phyloP scores from a whole-genome alignment of 2,888 invertebrate genomes.

The Apamea sordens region DNA sequence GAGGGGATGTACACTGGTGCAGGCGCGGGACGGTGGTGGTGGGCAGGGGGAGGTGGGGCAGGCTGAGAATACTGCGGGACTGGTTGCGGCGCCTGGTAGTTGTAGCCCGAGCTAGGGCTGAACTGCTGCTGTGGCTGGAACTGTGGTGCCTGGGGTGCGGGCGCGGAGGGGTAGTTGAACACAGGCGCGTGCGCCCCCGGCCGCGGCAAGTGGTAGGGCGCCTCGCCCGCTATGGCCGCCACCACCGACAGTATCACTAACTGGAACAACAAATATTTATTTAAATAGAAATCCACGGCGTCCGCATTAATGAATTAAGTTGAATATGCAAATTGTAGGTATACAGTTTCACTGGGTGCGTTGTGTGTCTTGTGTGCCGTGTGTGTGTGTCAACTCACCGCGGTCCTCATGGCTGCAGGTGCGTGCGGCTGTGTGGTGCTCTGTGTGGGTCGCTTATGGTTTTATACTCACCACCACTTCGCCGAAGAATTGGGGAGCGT shows the following conservation, averaged over 20 bases:
- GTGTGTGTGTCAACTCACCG: slow-evolving; percentile 81
- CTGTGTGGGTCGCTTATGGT: slow-evolving; percentile 70
- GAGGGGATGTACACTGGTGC: slow-evolving; percentile 43
- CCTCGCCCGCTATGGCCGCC: slow-evolving; percentile 81
- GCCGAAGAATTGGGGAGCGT: slow-evolving; percentile 65
- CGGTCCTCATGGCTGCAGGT: slow-evolving; percentile 83
- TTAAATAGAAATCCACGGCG: slow-evolving; percentile 59
- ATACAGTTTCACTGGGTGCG: slow-evolving; percentile 79
- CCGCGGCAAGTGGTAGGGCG: slow-evolving; percentile 84
- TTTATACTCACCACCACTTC: slow-evolving; percentile 86
- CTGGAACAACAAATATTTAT: slow-evolving; percentile 74
- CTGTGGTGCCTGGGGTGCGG: slow-evolving; percentile 65
- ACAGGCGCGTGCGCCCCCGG: slow-evolving; percentile 78
- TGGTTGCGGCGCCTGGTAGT: slow-evolving; percentile 73
- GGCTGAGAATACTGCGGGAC: slow-evolving; percentile 67
- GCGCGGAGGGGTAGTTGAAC: slow-evolving; percentile 75
- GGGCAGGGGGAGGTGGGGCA: slow-evolving; percentile 45
- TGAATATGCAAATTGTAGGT: slow-evolving; percentile 69
- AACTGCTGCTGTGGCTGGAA: slow-evolving; percentile 66
- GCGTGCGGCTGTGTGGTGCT: slow-evolving; percentile 69
- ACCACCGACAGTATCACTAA: slow-evolving; percentile 81
- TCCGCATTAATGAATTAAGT: slow-evolving; percentile 62
- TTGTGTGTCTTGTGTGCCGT: slow-evolving; percentile 41
- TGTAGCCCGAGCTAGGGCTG: slow-evolving; percentile 71
- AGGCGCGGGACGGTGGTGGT: slow-evolving; percentile 46